These are phyloP conservation scores for Acrocera orbiculus DNA, from an alignment of 2,888 invertebrate genomes.

Conservation along the genomic window DNA sequence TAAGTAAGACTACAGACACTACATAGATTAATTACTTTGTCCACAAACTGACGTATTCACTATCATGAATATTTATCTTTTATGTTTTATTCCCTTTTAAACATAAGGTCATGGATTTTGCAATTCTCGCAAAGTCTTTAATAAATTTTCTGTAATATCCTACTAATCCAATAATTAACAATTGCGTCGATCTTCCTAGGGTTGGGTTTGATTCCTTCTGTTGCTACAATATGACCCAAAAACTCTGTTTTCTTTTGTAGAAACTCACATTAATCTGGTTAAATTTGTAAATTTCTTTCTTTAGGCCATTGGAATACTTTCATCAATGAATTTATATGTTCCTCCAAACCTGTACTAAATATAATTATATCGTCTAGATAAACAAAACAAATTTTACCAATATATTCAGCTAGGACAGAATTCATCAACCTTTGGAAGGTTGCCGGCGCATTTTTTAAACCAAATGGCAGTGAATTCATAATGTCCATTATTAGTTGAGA, in stretches of 20 bases:
- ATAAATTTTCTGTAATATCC: conserved; percentile 14
- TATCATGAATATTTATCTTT: no score
- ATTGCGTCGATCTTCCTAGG: conserved; percentile 16
- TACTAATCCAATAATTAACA: conserved; percentile 13
- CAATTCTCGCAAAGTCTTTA: conserved; percentile 4
- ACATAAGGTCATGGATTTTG: conserved; percentile 5
- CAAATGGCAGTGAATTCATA: conserved; percentile 10
- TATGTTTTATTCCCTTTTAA: no score
- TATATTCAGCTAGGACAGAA: conserved; percentile 14
- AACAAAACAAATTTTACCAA: conserved; percentile 15
- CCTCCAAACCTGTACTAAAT: conserved; percentile 9
- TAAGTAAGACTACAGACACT: no score
- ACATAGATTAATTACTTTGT: no score
- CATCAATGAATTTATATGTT: conserved; percentile 13
- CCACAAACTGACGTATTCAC: no score
- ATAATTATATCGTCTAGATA: conserved; percentile 21
- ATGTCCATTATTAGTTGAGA: conserved; percentile 4
- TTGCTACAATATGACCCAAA: conserved; percentile 15
- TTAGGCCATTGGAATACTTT: neutral
- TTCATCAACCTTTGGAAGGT: conserved; percentile 5
- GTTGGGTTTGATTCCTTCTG: conserved; percentile 17
- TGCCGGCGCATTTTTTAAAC: conserved; percentile 5
- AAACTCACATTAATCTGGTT: conserved; percentile 1
- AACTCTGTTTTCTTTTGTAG: conserved; percentile 2
- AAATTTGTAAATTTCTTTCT: conserved; percentile 3